Conservation (phyloP, 2,888 invertebrate species). For the Ferdinandea cuprea region DNA sequence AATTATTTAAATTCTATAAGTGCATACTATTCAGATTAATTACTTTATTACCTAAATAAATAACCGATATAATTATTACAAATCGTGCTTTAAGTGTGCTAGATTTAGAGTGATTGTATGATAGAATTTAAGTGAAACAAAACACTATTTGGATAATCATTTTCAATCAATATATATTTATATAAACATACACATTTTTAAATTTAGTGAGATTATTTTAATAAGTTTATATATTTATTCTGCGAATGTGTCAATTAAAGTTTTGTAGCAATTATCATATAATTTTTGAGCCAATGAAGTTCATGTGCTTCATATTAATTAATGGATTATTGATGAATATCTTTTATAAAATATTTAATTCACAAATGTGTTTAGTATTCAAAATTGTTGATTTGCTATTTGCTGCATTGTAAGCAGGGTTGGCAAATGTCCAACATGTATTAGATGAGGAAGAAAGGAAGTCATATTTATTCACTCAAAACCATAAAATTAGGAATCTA, state of each 20-base stretch:
- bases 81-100: constrained; percentile 69
- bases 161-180: constrained; percentile 1
- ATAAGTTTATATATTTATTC: not conserved
- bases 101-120: constrained; percentile 58
- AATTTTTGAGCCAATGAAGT: not conserved
- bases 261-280: not conserved
- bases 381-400: too few species aligned
- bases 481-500: too few species aligned
- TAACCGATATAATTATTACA: constrained; percentile 34
- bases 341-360: too few species aligned
- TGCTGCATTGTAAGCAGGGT: too few species aligned
- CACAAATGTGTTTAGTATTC: too few species aligned
- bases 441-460: too few species aligned
- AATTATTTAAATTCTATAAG: constrained; percentile 28
- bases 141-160: constrained; percentile 18
- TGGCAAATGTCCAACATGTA: too few species aligned
- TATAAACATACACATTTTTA: not conserved
- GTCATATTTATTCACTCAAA: too few species aligned
- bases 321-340: too few species aligned
- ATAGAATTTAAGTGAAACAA: constrained; percentile 31
- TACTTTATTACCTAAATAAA: constrained; percentile 46
- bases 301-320: too few species aligned
- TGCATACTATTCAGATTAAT: constrained; percentile 38
- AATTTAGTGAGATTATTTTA: not conserved
- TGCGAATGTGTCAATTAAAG: constrained; percentile 14